phyloP scores from a whole-genome alignment of 2,113 vertebrate genomes.

The Circaetus cinerascens region DNA sequence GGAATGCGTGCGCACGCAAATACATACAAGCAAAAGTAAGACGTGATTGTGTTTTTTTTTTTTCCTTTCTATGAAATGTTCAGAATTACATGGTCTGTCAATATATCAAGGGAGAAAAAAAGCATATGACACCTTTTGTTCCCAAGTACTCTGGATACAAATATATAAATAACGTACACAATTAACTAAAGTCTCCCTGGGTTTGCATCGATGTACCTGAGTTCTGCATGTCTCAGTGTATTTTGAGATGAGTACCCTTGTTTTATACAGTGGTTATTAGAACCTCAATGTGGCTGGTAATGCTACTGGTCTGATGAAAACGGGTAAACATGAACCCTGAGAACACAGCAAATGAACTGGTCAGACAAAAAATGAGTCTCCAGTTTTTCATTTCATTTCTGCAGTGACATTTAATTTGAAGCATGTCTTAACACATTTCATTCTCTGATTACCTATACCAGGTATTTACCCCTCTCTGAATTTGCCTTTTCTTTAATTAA shows the following conservation, averaged over 20 bases:
- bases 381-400: not conserved
- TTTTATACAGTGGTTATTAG: not conserved
- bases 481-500: not conserved
- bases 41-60: not conserved
- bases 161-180: not conserved
- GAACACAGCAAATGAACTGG: not conserved
- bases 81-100: not conserved
- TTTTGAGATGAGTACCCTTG: not conserved
- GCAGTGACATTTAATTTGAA: not conserved
- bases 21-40: not conserved
- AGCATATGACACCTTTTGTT: not conserved
- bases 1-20: fast-evolving
- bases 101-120: not conserved
- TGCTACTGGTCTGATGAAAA: not conserved
- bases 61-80: not conserved
- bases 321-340: not conserved
- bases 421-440: not conserved
- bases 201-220: not conserved
- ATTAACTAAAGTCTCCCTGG: not conserved
- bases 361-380: not conserved
- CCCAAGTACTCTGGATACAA: not conserved
- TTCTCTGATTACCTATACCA: not conserved
- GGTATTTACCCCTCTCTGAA: not conserved
- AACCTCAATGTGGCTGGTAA: not conserved
- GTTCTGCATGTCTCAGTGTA: not conserved